These are phyloP conservation scores for Tetramorium simillimum DNA, from an alignment of 1,140 invertebrate species.

Conservation along the genomic window DNA sequence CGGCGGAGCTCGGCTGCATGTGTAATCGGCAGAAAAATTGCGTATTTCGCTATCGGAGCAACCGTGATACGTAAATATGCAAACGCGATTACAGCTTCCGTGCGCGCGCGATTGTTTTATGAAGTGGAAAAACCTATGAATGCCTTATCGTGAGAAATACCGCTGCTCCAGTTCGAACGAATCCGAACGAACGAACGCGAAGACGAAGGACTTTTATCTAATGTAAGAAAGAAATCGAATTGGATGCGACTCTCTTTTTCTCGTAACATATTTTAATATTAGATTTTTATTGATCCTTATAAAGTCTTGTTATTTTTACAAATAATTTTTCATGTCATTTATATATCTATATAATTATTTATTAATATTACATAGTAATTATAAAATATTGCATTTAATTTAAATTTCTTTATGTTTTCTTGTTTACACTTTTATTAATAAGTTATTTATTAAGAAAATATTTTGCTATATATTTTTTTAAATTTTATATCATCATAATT, in stretches of 20 bases:
- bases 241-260: background rate
- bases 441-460: background rate
- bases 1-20: background rate
- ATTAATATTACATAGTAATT: too few species aligned
- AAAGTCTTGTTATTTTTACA: background rate
- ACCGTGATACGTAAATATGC: slow-evolving; percentile 42
- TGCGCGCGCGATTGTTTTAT: slow-evolving; percentile 39
- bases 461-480: background rate
- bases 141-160: slow-evolving; percentile 33
- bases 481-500: slow-evolving; percentile 1
- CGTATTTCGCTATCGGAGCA: slow-evolving; percentile 39
- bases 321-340: background rate
- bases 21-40: slow-evolving; percentile 49
- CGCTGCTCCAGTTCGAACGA: background rate
- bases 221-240: background rate
- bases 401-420: background rate
- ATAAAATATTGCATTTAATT: background rate
- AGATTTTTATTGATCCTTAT: background rate
- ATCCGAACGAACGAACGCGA: background rate
- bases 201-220: background rate
- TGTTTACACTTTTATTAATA: background rate
- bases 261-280: slow-evolving; percentile 5
- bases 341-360: background rate
- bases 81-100: slow-evolving; percentile 29
- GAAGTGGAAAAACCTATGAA: slow-evolving; percentile 50